Percentiles rank a stretch among this genome's conserved stretches.
Conservation (phyloP, 1,140 invertebrate species). For the Leptinotarsa texana region DNA sequence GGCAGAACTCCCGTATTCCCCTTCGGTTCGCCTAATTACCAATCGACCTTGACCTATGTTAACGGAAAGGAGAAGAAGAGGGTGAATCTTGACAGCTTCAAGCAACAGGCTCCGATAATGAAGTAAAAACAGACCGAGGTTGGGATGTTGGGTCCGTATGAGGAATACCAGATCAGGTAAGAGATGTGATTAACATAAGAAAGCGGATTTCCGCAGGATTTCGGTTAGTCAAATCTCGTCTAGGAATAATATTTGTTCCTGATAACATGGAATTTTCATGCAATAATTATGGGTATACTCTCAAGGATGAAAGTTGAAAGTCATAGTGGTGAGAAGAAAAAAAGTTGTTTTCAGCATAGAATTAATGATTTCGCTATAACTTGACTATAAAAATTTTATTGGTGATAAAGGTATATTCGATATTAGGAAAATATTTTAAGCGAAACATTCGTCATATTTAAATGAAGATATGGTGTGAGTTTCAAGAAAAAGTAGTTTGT, state of each 20-base stretch:
- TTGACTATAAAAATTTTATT: too few relatives aligned
- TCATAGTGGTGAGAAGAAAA: too few relatives aligned
- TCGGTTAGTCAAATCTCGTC: background rate
- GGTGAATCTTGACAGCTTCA: background rate
- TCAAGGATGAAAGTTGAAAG: too few relatives aligned
- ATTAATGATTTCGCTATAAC: too few relatives aligned
- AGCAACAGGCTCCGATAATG: slow-evolving; percentile 4
- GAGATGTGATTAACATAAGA: background rate
- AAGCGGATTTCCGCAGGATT: background rate
- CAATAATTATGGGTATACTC: too few relatives aligned
- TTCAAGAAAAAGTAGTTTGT: too few relatives aligned
- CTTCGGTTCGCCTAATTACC: background rate
- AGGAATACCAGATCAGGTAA: slow-evolving; percentile 1
- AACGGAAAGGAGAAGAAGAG: slow-evolving; percentile 1
- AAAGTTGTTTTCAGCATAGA: too few relatives aligned
- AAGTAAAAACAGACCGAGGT: background rate
- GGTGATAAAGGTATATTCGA: too few relatives aligned
- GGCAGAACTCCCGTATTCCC: too few relatives aligned
- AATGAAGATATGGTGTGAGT: too few relatives aligned
- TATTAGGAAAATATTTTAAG: too few relatives aligned
- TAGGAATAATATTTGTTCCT: background rate
- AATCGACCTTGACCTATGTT: background rate
- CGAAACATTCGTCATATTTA: too few relatives aligned
- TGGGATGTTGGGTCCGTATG: background rate
- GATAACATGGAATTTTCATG: background rate